Percentiles rank a stretch among this genome's conserved stretches.
Conservation (phyloP, 1,140 invertebrate species). For the Saccostrea echinata region DNA sequence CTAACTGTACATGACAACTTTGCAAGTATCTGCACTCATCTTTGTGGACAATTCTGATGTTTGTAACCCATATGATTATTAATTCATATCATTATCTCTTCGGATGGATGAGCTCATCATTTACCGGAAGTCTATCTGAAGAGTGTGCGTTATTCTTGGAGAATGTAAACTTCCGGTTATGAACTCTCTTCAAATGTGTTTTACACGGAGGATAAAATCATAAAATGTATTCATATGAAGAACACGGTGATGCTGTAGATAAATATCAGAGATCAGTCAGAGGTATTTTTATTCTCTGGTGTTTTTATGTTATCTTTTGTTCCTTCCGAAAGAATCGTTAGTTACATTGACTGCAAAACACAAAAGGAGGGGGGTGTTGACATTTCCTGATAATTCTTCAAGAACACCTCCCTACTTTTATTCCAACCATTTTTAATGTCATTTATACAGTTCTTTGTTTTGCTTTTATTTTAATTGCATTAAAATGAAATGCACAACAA, state of each 20-base stretch:
- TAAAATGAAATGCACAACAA: too few species aligned
- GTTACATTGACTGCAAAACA: background rate
- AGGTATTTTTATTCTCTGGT: slow-evolving; percentile 44
- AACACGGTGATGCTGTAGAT: slow-evolving; percentile 46
- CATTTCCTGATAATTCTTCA: too few species aligned
- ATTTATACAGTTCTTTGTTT: too few species aligned
- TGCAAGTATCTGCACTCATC: background rate
- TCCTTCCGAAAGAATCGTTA: background rate
- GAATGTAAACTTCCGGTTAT: slow-evolving; percentile 49
- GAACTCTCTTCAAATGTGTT: background rate
- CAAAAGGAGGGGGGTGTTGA: background rate
- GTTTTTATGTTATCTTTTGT: background rate
- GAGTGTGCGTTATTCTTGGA: slow-evolving; percentile 13
- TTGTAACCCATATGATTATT: background rate
- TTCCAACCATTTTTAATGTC: too few species aligned
- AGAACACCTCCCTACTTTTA: too few species aligned
- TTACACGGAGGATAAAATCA: background rate
- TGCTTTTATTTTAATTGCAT: too few species aligned
- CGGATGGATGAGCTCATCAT: slow-evolving; percentile 27
- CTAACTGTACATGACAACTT: background rate
- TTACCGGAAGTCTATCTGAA: slow-evolving; percentile 9
- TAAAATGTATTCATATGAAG: slow-evolving; percentile 55
- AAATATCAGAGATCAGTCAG: slow-evolving; percentile 56
- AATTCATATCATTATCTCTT: slow-evolving; percentile 29
- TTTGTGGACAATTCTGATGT: background rate